Evolutionary conservation across 2,888 invertebrate genomes (phyloP), one percentile per base, ranked within the genome.

Genomic region (Argynnis bischoffii): DNA sequence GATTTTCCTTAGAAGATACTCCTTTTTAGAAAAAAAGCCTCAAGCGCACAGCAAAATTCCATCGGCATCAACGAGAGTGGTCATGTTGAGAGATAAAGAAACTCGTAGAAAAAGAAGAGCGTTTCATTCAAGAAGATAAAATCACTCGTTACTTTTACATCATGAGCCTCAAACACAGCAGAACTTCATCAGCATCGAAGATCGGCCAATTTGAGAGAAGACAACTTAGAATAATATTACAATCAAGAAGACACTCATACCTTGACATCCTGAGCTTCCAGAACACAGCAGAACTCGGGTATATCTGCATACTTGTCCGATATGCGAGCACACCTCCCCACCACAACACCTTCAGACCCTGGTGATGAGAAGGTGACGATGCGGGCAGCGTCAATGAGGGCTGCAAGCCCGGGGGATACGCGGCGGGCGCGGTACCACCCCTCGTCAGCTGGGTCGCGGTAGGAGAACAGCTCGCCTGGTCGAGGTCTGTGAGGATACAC

Each of bases 361-460:
- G 63, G 51, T 0, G 66, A n/a, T 0, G 61, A 16, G 3, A 82
- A 21, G 0, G 76, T 1, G 4, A 78, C 77, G 0, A 86, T 15
- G 11, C 69, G 77, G 51, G 80, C 75, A 48, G 76, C 72, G 82
- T 92, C 92, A 0, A 92, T 47, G 1, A 92, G 74, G 0, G 88
- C 89, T 0, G 82, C 79, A 0, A 67, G 57, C 0, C 72, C 63
- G 1, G 75, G 41, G 11, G 72, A 69, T 3, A 91, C 78, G 26
- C 80, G 76, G 0, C 89, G 82, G 0, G 88, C 91, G 50, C 92
- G 82, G 79, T 90, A 92, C 89, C 90, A 92, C 0, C 79, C 84
- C 6, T 76, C 78, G 67, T 91, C 91, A 0, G 76, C 77, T 0
- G 78, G 72, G 72, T 85, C 79, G 46, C 79, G 75, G 74, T 83